Percentiles rank a stretch among this genome's conserved stretches.
phyloP scores from a whole-genome alignment of 2,888 invertebrate genomes.

The Julus scanicus region DNA sequence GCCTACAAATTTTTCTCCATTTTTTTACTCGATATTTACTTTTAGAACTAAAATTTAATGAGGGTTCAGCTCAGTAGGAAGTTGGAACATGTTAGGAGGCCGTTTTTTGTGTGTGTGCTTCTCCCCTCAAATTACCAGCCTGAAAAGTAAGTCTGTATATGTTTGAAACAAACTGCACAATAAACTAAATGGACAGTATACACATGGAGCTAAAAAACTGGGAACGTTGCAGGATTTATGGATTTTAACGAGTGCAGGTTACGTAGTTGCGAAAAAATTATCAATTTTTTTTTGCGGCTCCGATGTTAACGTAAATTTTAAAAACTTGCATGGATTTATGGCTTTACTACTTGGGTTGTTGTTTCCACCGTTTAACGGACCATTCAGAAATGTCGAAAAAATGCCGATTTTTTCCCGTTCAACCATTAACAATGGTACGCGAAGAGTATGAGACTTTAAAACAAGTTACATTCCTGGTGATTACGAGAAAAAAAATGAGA shows the following conservation, averaged over 20 bases:
- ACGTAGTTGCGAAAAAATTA: conserved; percentile 45
- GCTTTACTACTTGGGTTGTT: not conserved
- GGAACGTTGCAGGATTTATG: conserved; percentile 30
- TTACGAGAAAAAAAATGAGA: not conserved
- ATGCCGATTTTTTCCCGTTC: conserved; percentile 5
- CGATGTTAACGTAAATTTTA: not conserved
- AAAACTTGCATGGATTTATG: conserved; percentile 4
- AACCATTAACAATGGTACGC: not conserved
- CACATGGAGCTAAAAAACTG: not conserved
- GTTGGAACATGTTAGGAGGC: conserved; percentile 32
- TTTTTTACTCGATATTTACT: conserved; percentile 50
- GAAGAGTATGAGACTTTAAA: conserved; percentile 6
- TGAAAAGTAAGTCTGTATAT: conserved; percentile 22
- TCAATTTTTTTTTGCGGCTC: conserved; percentile 18
- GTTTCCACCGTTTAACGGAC: conserved; percentile 34
- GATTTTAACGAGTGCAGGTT: conserved; percentile 50
- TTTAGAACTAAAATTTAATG: conserved; percentile 49
- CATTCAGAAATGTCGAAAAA: conserved; percentile 3
- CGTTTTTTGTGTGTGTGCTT: not conserved
- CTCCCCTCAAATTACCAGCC: conserved; percentile 34
- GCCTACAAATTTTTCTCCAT: conserved; percentile 12
- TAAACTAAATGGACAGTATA: conserved; percentile 41
- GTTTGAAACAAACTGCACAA: conserved; percentile 38
- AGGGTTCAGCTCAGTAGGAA: conserved; percentile 49
- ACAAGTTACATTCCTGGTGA: not conserved